Evolutionary conservation across 2,797 vertebrate species (phyloP), one percentile per base, ranked within the genome.

Genomic region (Phrynocephalus vlangalii): DNA sequence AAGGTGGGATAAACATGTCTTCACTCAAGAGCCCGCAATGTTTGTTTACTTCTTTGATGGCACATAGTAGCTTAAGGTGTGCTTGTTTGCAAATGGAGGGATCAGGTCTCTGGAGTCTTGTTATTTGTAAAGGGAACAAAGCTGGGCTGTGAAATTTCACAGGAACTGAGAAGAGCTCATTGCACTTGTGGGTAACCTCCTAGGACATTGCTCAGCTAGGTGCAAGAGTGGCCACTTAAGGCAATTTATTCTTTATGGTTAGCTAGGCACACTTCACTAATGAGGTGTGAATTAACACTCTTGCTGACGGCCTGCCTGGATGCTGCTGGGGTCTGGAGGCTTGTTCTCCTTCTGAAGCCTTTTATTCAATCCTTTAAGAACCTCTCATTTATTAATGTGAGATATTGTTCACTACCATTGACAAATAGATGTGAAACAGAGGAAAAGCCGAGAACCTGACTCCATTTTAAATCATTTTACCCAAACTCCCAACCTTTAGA

Each of bases 41-140:
- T 90, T 90, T 90, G 50, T 48, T 91, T 82, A 3, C 82, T 82
- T 48, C 15, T 73, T 88, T 56, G 67, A 88, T 44, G 6, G 60
- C 26, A 38, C 50, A 68, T 82, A 52, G 82, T 63, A 82, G 67
- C 70, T 72, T 87, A 44, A 87, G 81, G 79, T 86, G 81, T 81
- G 82, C 50, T 83, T 6, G 1, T 90, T 87, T 79, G 56, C n/a
- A 78, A 63, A 33, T 24, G 3, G 0, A 48, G 50, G 75, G 0
- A 92, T 28, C 85, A 30, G 28, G 50, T 28, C 81, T 82, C 56
- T 16, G 1, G 10, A 56, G 20, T 8, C 28, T 16, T 85, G 71
- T 20, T 84, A 11, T 80, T 90, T 89, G 0, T n/a, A 56, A 48
- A 88, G 30, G 24, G 63, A 76, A 81, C 78, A 81, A 81, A 15